Conservation (phyloP, 1,140 invertebrate species). For the Episyrphus balteatus region DNA sequence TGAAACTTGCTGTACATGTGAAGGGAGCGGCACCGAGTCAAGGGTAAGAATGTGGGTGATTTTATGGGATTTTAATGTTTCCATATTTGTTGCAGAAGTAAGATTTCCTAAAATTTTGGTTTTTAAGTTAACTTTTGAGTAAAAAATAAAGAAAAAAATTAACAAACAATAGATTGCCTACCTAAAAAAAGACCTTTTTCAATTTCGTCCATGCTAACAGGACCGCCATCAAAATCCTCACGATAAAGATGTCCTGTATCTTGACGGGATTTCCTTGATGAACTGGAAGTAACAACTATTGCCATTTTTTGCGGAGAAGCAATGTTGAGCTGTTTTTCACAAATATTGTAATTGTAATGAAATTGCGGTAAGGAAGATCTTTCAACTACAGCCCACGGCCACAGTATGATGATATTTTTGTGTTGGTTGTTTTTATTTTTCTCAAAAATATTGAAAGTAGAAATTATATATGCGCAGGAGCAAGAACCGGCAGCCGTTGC, state of each 20-base stretch:
- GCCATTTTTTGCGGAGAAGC: not conserved
- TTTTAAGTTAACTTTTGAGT: slow-evolving; percentile 6
- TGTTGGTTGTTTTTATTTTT: no score
- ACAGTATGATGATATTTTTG: no score
- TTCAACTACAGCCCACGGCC: no score
- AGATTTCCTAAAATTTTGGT: slow-evolving; percentile 50
- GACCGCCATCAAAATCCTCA: slow-evolving; percentile 48
- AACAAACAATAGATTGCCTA: slow-evolving; percentile 15
- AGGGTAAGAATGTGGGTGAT: slow-evolving; percentile 69
- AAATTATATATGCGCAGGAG: no score
- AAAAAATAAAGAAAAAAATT: not conserved
- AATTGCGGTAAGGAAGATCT: no score
- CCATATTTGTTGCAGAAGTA: slow-evolving; percentile 61
- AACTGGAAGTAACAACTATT: not conserved
- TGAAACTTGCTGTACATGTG: slow-evolving; percentile 53
- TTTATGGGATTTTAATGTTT: slow-evolving; percentile 51
- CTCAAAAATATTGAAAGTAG: no score
- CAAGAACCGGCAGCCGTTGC: no score
- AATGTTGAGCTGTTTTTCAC: no score
- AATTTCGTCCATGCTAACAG: slow-evolving; percentile 54
- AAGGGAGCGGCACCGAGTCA: slow-evolving; percentile 68
- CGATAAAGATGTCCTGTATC: slow-evolving; percentile 18
- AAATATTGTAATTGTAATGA: no score
- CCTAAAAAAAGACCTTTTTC: slow-evolving; percentile 60
- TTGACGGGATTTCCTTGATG: not conserved